These are phyloP conservation scores for Phalacrocorax aristotelis DNA, from an alignment of 2,113 vertebrate genomes.

Conservation along the genomic window DNA sequence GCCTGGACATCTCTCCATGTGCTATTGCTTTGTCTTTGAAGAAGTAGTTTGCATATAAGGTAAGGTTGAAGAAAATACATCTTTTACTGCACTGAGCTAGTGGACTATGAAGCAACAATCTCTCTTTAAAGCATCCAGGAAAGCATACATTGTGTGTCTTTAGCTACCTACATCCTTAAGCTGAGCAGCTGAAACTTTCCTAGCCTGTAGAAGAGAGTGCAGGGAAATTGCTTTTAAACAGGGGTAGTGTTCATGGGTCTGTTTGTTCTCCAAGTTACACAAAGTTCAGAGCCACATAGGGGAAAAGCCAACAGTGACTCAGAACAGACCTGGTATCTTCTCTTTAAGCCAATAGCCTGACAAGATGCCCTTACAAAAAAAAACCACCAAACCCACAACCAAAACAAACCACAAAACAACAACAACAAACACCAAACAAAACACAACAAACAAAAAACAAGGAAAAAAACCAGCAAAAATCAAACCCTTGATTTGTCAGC, in stretches of 20 bases:
- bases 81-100: neutral
- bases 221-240: neutral
- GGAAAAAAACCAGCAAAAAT: neutral
- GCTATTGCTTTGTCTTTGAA: neutral
- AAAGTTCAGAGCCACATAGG: neutral
- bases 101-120: neutral
- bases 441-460: neutral
- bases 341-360: neutral
- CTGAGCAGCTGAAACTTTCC: neutral
- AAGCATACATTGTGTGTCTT: neutral
- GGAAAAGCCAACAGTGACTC: neutral
- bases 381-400: too few relatives aligned
- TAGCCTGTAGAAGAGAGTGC: neutral
- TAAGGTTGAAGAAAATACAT: neutral
- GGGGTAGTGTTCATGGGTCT: neutral
- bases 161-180: neutral
- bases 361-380: neutral
- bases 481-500: neutral
- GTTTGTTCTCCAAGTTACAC: neutral
- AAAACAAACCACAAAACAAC: neutral
- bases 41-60: neutral
- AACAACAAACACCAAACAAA: too few relatives aligned
- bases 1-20: neutral
- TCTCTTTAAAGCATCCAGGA: neutral
- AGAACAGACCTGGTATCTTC: neutral